These are phyloP conservation scores for Polyommatus icarus DNA, from an alignment of 2,888 invertebrate genomes.

Conservation along the genomic window DNA sequence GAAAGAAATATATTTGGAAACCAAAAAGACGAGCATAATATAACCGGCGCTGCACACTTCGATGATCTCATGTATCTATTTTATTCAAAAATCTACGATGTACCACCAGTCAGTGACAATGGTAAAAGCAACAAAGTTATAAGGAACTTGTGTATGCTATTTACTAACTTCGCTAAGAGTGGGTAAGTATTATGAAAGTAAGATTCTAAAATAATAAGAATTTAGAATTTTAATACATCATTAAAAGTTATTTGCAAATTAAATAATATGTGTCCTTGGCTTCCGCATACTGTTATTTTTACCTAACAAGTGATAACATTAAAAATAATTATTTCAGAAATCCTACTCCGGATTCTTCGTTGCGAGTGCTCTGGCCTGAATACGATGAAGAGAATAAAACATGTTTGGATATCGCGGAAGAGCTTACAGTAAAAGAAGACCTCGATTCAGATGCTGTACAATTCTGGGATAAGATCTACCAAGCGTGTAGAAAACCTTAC, in stretches of 20 bases:
- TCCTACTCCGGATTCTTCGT: slow-evolving; percentile 56
- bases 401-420: slow-evolving; percentile 57
- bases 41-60: slow-evolving; percentile 54
- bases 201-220: not conserved
- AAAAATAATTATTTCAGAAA: slow-evolving; percentile 49
- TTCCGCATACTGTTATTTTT: no score
- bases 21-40: slow-evolving; percentile 47
- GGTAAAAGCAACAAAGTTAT: slow-evolving; percentile 52
- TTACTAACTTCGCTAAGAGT: slow-evolving; percentile 62
- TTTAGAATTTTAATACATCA: no score
- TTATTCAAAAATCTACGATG: slow-evolving; percentile 46
- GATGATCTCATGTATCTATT: slow-evolving; percentile 62
- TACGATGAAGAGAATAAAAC: slow-evolving; percentile 47
- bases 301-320: not conserved
- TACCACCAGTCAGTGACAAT: slow-evolving; percentile 47
- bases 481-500: slow-evolving; percentile 40
- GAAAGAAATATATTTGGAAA: slow-evolving; percentile 52
- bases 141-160: slow-evolving; percentile 51
- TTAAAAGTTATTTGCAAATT: no score
- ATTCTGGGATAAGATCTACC: slow-evolving; percentile 56
- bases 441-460: slow-evolving; percentile 45
- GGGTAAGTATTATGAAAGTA: slow-evolving; percentile 52
- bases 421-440: slow-evolving; percentile 44
- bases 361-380: slow-evolving; percentile 55
- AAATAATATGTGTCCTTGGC: no score